phyloP scores from a whole-genome alignment of 2,797 vertebrate species.

The Typhlichthys eigenmanni region DNA sequence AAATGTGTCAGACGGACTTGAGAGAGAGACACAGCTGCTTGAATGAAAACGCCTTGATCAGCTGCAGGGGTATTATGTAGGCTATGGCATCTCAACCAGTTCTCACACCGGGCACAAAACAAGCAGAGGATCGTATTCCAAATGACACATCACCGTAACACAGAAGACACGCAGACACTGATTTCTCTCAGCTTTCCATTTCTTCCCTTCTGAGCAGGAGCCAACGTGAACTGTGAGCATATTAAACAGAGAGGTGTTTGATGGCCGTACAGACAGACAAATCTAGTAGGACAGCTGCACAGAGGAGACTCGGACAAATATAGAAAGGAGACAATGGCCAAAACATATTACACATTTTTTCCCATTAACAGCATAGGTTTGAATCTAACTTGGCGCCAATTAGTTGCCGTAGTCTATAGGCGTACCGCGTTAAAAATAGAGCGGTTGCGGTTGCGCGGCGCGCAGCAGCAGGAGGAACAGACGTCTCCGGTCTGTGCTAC shows the following conservation, averaged over 20 bases:
- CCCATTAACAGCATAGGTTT: conserved; percentile 80
- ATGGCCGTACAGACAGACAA: conserved; percentile 64
- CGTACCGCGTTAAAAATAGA: conserved; percentile 63
- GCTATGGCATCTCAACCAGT: conserved; percentile 47
- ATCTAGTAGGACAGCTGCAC: conserved; percentile 76
- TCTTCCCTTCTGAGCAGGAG: conserved; percentile 26
- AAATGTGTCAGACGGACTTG: too few relatives aligned
- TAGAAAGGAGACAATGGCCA: conserved; percentile 74
- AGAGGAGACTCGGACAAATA: conserved; percentile 69
- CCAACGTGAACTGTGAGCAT: conserved; percentile 7
- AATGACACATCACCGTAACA: too few relatives aligned
- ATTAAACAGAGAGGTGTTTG: conserved; percentile 58
- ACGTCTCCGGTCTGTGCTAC: conserved; percentile 63
- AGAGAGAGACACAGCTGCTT: conserved; percentile 11
- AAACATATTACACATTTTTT: conserved; percentile 82
- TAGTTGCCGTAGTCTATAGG: conserved; percentile 65
- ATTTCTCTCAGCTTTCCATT: conserved; percentile 26
- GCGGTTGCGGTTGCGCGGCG: conserved; percentile 54
- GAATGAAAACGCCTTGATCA: conserved; percentile 54
- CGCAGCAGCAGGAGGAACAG: conserved; percentile 61
- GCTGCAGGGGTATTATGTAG: conserved; percentile 30
- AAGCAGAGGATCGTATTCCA: too few relatives aligned
- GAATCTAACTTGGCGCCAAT: conserved; percentile 79
- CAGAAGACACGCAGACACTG: conserved; percentile 7
- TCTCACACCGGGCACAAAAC: conserved; percentile 9